Evolutionary conservation across 2,888 invertebrate species (phyloP), one percentile per base, ranked within the genome.

Genomic region (Aphodius granarius): DNA sequence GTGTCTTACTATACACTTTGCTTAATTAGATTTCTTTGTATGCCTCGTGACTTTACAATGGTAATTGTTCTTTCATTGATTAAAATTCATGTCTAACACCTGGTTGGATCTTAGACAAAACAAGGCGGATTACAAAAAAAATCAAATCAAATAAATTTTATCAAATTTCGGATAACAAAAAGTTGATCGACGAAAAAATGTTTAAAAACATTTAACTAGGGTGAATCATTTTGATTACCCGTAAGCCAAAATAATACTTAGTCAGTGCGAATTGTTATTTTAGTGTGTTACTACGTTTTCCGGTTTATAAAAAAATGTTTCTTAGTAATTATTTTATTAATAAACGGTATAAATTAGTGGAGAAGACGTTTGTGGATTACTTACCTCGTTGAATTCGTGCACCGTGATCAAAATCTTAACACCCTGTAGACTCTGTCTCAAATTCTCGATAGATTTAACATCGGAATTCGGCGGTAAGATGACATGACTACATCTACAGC

Each of bases 351-450:
- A 64, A 5, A 5, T 15, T 64, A 17, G 64, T 64, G n/a, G 18
- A 64, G 18, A 17, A 17, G 5, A 64, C n/a, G 18, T 63, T n/a
- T 19, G 64, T 17, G 6, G 6, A 74, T 76, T 73, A n/a, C 87
- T 85, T 86, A 91, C 91, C 90, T 91, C 89, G 83, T 91, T 90
- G 78, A 87, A 88, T 78, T 90, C 90, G 79, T 87, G 86, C 73
- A 90, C 89, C 76, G 89, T 89, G 78, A 91, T 83, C 78, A 91
- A 85, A 79, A 91, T 87, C 86, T 91, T 91, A 80, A 89, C 85
- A 75, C 88, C 86, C 21, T 89, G 89, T 78, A 88, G 88, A 77
- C 84, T 85, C 79, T 88, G 88, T 82, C 88, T 88, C 80, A 89
- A 88, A 78, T 87, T 88, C 83, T 90, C 90, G 80, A 86, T 82